Evolutionary conservation across 2,797 vertebrate species (phyloP), one percentile per base, ranked within the genome.

Genomic region (Sternotherus odoratus): DNA sequence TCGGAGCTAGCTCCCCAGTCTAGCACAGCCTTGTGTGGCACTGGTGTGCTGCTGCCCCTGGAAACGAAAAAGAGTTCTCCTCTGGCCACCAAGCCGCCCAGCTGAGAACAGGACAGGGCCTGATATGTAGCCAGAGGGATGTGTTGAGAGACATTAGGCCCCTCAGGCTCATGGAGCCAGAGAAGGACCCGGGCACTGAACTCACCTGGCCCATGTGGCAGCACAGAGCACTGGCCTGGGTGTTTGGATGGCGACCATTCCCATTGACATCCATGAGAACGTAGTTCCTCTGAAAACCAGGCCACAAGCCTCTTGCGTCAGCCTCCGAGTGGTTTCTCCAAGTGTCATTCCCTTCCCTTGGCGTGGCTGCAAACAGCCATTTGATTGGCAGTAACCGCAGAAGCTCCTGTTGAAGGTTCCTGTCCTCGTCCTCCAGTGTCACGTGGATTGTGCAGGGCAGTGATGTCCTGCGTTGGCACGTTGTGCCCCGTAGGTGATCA

Each of bases 1-100:
- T 36, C 5, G 11, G 36, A 39, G 63, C 63, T 21, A 36, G 11
- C 19, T 39, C 36, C 63, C 36, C n/a, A 39, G 10, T 39, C 19
- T 9, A 12, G 36, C 66, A 69, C 66, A 39, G 36, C 39, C 9
- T 49, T n/a, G 12, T 0, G 0, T 2, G 77, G 9, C 2, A 23
- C 0, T 0, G 33, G 2, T 1, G 8, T 49, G 43, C 80, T 0
- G 0, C 66, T 91, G 5, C 21, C 51, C 15, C 26, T 86, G 39
- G 23, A 30, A 90, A 77, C 36, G 66, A 28, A 85, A 63, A 54
- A 28, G 21, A 39, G 17, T 77, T 85, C 21, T 33, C 36, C 7
- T 24, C 66, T n/a, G 36, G 19, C 66, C 66, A 39, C 36, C 66
- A 21, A 21, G 9, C 66, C 36, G 6, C 21, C 10, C 10, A 6